These are phyloP conservation scores for Euwallacea fornicatus DNA, from an alignment of 1,140 invertebrate genomes.

Conservation along the genomic window DNA sequence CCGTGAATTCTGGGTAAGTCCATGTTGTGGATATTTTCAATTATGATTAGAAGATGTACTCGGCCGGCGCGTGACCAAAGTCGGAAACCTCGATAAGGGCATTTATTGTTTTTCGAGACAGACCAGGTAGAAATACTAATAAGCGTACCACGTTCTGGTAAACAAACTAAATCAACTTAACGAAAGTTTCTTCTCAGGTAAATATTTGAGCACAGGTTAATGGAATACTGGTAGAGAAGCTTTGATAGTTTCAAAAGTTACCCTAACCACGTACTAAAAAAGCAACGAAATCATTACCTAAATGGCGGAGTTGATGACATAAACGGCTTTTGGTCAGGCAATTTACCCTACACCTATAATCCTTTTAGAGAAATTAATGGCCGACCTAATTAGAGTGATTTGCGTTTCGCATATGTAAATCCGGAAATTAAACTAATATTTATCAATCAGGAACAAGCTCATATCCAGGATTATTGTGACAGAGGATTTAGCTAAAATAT, in stretches of 20 bases:
- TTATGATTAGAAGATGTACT: constrained; percentile 25
- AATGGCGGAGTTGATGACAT: not conserved
- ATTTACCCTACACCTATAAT: not conserved
- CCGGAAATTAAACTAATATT: constrained; percentile 9
- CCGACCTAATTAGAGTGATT: constrained; percentile 5
- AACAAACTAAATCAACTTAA: constrained; percentile 6
- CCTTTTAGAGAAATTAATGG: not conserved
- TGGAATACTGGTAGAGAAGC: not conserved
- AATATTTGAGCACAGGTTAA: constrained; percentile 6
- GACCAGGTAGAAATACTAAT: constrained; percentile 28
- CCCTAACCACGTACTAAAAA: not conserved
- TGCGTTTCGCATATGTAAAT: constrained; percentile 4
- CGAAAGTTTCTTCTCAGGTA: constrained; percentile 9
- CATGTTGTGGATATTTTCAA: constrained; percentile 24
- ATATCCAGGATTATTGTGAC: no score
- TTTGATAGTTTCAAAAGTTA: not conserved
- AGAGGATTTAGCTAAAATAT: no score
- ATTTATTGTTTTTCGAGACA: constrained; percentile 20
- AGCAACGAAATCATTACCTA: not conserved
- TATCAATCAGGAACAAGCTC: not conserved
- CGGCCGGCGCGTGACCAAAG: constrained; percentile 19
- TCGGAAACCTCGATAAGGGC: constrained; percentile 16
- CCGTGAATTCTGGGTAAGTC: no score
- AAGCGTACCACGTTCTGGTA: constrained; percentile 2
- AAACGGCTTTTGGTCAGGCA: constrained; percentile 1